These are phyloP conservation scores for Pantherophis guttatus DNA, from an alignment of 2,113 vertebrate species.

Conservation along the genomic window DNA sequence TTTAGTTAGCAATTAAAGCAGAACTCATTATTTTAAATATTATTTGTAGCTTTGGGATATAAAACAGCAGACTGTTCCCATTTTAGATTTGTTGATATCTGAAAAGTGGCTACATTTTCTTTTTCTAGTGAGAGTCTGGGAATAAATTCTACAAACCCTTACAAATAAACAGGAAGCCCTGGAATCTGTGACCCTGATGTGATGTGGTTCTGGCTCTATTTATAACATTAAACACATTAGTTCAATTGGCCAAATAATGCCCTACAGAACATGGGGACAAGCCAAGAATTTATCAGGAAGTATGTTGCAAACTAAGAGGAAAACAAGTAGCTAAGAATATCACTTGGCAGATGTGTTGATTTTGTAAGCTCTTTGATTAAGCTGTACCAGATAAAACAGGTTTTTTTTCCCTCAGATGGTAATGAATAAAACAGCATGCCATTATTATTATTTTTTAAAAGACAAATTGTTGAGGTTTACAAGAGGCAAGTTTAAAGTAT, in stretches of 20 bases:
- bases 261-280: slow-evolving; percentile 28
- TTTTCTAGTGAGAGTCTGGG: slow-evolving; percentile 45
- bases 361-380: slow-evolving; percentile 27
- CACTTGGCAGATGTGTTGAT: slow-evolving; percentile 33
- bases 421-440: background rate
- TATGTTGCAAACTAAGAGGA: slow-evolving; percentile 40
- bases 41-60: slow-evolving; percentile 43
- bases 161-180: slow-evolving; percentile 68
- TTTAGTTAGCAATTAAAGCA: background rate
- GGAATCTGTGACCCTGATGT: slow-evolving; percentile 48
- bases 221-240: slow-evolving; percentile 39
- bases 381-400: background rate
- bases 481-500: background rate
- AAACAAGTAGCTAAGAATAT: slow-evolving; percentile 39
- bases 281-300: slow-evolving; percentile 46
- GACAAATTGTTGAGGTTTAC: background rate
- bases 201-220: slow-evolving; percentile 37
- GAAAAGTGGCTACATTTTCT: slow-evolving; percentile 49
- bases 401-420: background rate
- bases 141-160: slow-evolving; percentile 46
- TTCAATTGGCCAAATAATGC: slow-evolving; percentile 29
- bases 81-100: slow-evolving; percentile 30
- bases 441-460: slow-evolving; percentile 6
- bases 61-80: slow-evolving; percentile 23
- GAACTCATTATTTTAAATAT: background rate